These are phyloP conservation scores for Pelusios castaneus DNA, from an alignment of 2,113 vertebrate species.

Conservation along the genomic window DNA sequence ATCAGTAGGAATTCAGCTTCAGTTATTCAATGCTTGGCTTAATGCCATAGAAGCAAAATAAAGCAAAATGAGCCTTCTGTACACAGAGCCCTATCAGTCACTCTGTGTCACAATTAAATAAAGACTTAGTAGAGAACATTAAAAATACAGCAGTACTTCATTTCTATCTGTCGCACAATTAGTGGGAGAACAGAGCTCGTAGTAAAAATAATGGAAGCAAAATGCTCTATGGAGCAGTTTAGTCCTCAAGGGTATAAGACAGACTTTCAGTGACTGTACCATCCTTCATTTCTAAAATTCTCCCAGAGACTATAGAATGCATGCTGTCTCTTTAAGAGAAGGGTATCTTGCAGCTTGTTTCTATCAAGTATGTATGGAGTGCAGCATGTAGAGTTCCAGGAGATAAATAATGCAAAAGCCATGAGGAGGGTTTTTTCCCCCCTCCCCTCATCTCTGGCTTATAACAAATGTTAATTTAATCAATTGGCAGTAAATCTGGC, in stretches of 20 bases:
- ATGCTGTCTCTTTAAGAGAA: not conserved
- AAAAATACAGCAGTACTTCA: fast-evolving
- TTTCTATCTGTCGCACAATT: not conserved
- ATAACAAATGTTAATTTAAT: slow-evolving; percentile 99
- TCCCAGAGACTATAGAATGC: slow-evolving; percentile 1
- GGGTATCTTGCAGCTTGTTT: slow-evolving; percentile 13
- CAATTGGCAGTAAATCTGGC: slow-evolving; percentile 93
- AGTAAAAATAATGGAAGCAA: not conserved
- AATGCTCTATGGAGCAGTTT: not conserved
- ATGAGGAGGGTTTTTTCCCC: slow-evolving; percentile 73
- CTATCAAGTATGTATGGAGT: slow-evolving; percentile 45
- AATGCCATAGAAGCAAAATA: fast-evolving
- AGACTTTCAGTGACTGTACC: not conserved
- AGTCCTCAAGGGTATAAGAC: slow-evolving; percentile 44
- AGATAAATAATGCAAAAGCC: slow-evolving; percentile 84
- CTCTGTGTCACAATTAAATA: not conserved
- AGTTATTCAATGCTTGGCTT: fast-evolving
- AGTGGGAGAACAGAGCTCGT: slow-evolving; percentile 2
- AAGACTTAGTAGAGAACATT: slow-evolving; percentile 1
- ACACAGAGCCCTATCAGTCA: slow-evolving; percentile 46
- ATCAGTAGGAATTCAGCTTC: slow-evolving; percentile 2
- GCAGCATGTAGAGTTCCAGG: slow-evolving; percentile 63
- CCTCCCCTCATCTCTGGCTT: slow-evolving; percentile 77
- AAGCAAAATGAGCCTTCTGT: slow-evolving; percentile 46
- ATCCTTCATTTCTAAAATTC: not conserved